Conservation (phyloP, 2,797 vertebrate genomes). For the Todus mexicanus region DNA sequence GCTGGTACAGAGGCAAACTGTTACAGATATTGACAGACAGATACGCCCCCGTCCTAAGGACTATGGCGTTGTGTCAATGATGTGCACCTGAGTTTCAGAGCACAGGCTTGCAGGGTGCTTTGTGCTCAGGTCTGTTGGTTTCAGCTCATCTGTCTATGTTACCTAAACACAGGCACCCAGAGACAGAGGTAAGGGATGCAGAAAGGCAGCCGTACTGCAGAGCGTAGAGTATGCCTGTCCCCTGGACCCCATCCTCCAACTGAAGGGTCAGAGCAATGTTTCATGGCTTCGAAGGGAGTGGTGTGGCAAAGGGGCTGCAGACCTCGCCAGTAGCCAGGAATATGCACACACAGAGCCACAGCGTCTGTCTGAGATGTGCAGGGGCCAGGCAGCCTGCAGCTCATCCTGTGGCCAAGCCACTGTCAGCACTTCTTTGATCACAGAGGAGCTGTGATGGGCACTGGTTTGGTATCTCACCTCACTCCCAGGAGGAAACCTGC, state of each 20-base stretch:
- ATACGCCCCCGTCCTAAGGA: fast-evolving
- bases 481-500: neutral
- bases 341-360: neutral
- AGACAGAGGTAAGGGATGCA: neutral
- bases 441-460: neutral
- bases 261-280: neutral
- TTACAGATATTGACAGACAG: neutral
- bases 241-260: neutral
- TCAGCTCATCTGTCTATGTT: neutral
- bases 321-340: neutral
- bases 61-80: neutral
- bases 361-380: neutral
- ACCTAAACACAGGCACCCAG: neutral
- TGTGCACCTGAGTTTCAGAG: neutral
- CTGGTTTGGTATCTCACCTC: fast-evolving
- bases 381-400: neutral
- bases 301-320: neutral
- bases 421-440: neutral
- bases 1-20: neutral
- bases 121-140: neutral
- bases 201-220: fast-evolving
- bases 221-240: neutral
- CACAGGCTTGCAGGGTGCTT: neutral
- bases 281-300: neutral
- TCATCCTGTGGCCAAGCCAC: neutral